phyloP scores from a whole-genome alignment of 2,113 vertebrate species.

The Notiomystis cincta region DNA sequence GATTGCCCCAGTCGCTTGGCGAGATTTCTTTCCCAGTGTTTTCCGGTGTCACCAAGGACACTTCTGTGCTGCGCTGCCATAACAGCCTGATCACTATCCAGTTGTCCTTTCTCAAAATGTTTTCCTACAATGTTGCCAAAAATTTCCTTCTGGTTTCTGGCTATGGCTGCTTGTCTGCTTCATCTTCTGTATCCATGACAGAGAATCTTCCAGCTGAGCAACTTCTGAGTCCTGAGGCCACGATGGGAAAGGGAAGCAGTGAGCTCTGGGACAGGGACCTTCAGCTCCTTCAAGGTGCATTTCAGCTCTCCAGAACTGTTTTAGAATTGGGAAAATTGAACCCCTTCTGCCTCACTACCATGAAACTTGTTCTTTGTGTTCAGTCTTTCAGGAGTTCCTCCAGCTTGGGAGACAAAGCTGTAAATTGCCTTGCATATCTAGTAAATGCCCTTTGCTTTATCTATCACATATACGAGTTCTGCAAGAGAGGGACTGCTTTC shows the following conservation, averaged over 20 bases:
- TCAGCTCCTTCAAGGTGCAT: not conserved
- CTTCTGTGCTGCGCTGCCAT: not conserved
- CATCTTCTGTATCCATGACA: not conserved
- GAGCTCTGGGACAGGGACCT: not conserved
- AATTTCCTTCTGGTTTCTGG: not conserved
- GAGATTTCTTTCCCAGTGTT: not conserved
- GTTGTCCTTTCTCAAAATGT: not conserved
- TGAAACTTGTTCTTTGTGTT: not conserved
- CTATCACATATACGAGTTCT: not conserved
- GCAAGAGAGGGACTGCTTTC: not conserved
- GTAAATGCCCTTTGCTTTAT: not conserved
- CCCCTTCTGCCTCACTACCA: not conserved
- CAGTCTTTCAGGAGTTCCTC: not conserved
- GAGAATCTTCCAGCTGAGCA: not conserved
- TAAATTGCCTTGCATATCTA: too few relatives aligned
- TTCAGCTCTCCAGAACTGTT: not conserved
- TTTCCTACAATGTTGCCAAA: not conserved
- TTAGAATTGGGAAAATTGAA: not conserved
- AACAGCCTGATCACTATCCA: not conserved
- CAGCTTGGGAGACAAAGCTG: not conserved
- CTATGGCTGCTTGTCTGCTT: not conserved
- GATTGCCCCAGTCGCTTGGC: accelerated
- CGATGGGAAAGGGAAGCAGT: accelerated
- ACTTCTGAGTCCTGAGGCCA: accelerated
- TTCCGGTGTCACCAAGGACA: not conserved